Conservation (phyloP, 2,113 vertebrate species). For the Xyliphius kryptos region DNA sequence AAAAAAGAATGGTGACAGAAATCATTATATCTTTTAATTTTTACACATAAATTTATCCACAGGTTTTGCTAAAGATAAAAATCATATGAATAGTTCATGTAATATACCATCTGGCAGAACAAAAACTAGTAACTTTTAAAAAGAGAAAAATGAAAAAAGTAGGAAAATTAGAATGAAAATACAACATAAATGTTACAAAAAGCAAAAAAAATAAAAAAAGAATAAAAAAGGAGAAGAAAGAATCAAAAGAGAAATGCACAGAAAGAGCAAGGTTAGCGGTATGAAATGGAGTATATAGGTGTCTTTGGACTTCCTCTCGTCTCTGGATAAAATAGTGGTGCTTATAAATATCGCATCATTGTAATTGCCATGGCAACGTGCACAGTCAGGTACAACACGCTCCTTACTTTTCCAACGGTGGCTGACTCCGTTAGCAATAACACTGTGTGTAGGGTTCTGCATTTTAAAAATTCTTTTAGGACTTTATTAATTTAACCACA, state of each 20-base stretch:
- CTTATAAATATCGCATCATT: slow-evolving; percentile 81
- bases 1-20: too few species aligned
- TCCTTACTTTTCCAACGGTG: slow-evolving; percentile 76
- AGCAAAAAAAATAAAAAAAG: slow-evolving; percentile 23
- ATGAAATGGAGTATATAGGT: slow-evolving; percentile 83
- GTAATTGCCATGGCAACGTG: slow-evolving; percentile 79
- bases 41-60: too few species aligned
- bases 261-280: slow-evolving; percentile 80
- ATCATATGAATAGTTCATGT: slow-evolving; percentile 73
- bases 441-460: slow-evolving; percentile 81
- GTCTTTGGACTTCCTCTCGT: slow-evolving; percentile 86
- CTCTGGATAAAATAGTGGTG: slow-evolving; percentile 89
- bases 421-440: slow-evolving; percentile 79
- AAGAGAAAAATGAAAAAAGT: slow-evolving; percentile 33
- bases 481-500: slow-evolving; percentile 28
- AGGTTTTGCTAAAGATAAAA: slow-evolving; percentile 74
- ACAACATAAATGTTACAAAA: too few species aligned
- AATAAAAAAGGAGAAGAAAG: slow-evolving; percentile 29
- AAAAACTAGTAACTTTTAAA: slow-evolving; percentile 50
- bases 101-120: slow-evolving; percentile 81
- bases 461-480: slow-evolving; percentile 35
- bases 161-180: slow-evolving; percentile 28
- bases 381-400: slow-evolving; percentile 71
- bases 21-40: too few species aligned
- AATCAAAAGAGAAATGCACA: slow-evolving; percentile 71